Evolutionary conservation across 2,888 invertebrate species (phyloP).

Genomic region (Nasonia oneida): DNA sequence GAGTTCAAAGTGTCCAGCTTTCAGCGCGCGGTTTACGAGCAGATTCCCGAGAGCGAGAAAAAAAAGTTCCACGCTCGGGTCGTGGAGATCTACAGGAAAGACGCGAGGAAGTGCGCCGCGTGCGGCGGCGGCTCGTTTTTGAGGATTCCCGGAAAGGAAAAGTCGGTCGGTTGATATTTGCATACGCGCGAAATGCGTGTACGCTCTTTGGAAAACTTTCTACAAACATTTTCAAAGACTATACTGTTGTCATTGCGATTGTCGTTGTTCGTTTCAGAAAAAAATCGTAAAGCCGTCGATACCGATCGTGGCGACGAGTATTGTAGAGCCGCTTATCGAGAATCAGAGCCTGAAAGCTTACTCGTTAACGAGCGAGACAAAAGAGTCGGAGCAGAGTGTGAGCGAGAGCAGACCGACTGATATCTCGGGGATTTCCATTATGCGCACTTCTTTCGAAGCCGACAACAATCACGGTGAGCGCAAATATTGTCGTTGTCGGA

Average conservation of each 20-base stretch:
- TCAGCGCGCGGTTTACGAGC: conserved; percentile 81
- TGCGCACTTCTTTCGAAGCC: conserved; percentile 9
- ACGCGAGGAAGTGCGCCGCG: conserved; percentile 80
- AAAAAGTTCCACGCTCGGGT: conserved; percentile 82
- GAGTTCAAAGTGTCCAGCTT: conserved; percentile 81
- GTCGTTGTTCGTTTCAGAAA: background rate
- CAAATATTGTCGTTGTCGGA: background rate
- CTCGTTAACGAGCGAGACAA: background rate
- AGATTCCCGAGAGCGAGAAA: conserved; percentile 81
- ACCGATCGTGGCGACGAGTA: background rate
- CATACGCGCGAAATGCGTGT: background rate
- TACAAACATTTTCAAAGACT: no score
- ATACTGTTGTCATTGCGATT: background rate
- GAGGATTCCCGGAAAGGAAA: conserved; percentile 59
- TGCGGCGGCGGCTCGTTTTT: conserved; percentile 76
- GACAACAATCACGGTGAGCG: background rate
- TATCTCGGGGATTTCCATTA: background rate
- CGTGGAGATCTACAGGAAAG: conserved; percentile 80
- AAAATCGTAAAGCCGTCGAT: background rate
- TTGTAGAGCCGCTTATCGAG: background rate
- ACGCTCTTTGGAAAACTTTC: no score
- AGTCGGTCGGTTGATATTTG: conserved; percentile 23
- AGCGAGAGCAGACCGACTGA: background rate
- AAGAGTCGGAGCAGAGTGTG: no score
- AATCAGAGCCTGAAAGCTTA: background rate